Evolutionary conservation across 53 echinoderm and acorn worm species (phyloP).

Genomic region (Antedon mediterranea): DNA sequence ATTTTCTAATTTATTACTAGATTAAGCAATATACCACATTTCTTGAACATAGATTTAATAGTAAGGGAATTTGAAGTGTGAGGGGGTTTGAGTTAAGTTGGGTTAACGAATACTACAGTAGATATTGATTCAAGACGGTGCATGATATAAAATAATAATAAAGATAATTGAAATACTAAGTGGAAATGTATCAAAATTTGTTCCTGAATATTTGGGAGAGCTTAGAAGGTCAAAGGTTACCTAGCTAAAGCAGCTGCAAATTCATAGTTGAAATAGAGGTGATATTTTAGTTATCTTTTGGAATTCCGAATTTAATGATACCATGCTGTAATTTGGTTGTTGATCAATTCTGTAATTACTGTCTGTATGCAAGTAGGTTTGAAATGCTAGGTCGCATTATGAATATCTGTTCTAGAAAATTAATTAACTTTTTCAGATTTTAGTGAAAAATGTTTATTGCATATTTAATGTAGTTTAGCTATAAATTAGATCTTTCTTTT

Average conservation of each 20-base stretch:
- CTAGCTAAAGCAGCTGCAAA: background rate
- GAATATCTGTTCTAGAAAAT: too few relatives aligned
- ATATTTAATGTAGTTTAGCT: too few relatives aligned
- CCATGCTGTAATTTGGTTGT: too few relatives aligned
- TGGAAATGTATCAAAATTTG: background rate
- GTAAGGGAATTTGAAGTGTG: background rate
- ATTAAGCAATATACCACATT: background rate
- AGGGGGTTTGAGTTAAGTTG: background rate
- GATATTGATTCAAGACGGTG: too few relatives aligned
- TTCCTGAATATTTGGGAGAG: background rate
- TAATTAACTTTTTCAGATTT: too few relatives aligned
- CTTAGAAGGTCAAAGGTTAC: background rate
- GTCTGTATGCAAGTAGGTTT: too few relatives aligned
- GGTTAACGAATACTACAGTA: too few relatives aligned
- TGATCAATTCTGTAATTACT: too few relatives aligned
- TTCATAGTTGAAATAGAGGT: background rate
- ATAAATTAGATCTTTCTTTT: too few relatives aligned
- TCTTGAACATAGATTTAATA: background rate
- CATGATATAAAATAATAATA: too few relatives aligned
- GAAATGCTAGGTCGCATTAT: too few relatives aligned
- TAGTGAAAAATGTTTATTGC: too few relatives aligned
- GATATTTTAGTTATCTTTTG: background rate
- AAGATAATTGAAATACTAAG: background rate
- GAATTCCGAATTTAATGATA: background rate
- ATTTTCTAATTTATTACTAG: background rate